Evolutionary conservation across 2,888 invertebrate species (phyloP).

Genomic region (Xylota segnis): DNA sequence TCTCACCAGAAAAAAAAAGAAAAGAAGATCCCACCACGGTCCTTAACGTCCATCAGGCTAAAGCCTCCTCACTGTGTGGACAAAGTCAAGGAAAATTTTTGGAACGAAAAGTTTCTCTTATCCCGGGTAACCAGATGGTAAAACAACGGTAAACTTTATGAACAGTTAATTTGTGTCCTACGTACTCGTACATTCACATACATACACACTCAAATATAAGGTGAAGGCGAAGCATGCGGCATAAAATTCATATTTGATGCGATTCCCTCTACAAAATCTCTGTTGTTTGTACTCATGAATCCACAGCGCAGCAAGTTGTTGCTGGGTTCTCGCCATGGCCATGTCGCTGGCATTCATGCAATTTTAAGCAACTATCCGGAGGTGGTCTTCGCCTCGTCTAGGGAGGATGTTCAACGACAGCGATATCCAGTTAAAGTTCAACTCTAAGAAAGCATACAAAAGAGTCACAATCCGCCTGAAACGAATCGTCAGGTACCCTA

Average conservation of each 20-base stretch:
- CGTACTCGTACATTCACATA: not conserved
- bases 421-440: constrained; percentile 58
- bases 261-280: constrained; percentile 60
- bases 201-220: not conserved
- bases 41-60: constrained; percentile 19
- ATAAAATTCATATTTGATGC: constrained; percentile 76
- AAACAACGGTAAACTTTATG: constrained; percentile 75
- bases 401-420: constrained; percentile 43
- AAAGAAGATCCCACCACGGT: not conserved
- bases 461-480: too few relatives aligned
- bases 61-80: constrained; percentile 17
- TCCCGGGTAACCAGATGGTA: constrained; percentile 60
- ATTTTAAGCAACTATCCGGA: constrained; percentile 64
- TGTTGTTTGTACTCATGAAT: constrained; percentile 54
- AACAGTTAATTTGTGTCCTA: constrained; percentile 74
- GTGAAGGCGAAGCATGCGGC: constrained; percentile 43
- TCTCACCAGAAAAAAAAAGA: not conserved
- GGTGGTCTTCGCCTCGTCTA: constrained; percentile 45
- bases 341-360: constrained; percentile 67
- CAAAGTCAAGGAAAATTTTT: constrained; percentile 63
- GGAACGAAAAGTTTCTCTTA: constrained; percentile 53
- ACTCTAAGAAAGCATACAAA: too few relatives aligned
- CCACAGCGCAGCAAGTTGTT: constrained; percentile 1
- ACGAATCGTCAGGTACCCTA: too few relatives aligned
- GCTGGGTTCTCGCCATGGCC: constrained; percentile 9